Base-by-base conservation (phyloP, 2,797 vertebrate genomes). In the Lophius americanus region DNA sequence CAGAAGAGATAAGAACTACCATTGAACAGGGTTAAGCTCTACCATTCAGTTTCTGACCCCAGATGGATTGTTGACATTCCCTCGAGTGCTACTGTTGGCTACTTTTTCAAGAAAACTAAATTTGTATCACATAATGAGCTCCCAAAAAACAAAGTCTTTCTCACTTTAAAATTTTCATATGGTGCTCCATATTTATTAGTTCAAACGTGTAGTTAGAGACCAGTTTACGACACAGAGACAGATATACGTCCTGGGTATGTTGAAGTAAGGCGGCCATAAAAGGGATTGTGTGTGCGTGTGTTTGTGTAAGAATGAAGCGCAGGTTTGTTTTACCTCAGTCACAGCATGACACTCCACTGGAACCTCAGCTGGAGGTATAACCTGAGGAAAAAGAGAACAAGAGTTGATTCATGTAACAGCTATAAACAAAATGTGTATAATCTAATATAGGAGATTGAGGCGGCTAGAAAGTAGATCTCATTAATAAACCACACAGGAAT, bases 251-350 rank as follows among this genome's bases (percentile, higher is more conserved):
- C 12, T n/a, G 42, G 12, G 36, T 46, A 11, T 32, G 14, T n/a
- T 43, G 12, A 13, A 12, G 2, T 61, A 36, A 33, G n/a, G 33
- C 48, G 33, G 4, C 9, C 23, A 37, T 50, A 61, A 66, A 62
- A 12, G 43, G 44, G 14, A 39, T 4, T 37, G 33, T 3, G 38
- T 12, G 35, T 60, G 51, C 9, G 4, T 42, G 58, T 55, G 54
- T 46, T n/a, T 38, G 32, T 39, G 38, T 42, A 32, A 33, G 41
- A 36, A 9, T 47, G 9, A 68, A 61, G 39, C 43, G n/a, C 36
- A 61, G 11, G 10, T 62, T 60, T 73, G 58, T 67, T 69, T 86
- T 83, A 90, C 90, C 80, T 90, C 75, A 42, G 42, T 46, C 55
- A 82, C 86, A 48, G 51, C 77, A 51, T 69, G 61, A 56, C 51